phyloP scores from a whole-genome alignment of 2,797 vertebrate species.

The Sarcoramphus papa region DNA sequence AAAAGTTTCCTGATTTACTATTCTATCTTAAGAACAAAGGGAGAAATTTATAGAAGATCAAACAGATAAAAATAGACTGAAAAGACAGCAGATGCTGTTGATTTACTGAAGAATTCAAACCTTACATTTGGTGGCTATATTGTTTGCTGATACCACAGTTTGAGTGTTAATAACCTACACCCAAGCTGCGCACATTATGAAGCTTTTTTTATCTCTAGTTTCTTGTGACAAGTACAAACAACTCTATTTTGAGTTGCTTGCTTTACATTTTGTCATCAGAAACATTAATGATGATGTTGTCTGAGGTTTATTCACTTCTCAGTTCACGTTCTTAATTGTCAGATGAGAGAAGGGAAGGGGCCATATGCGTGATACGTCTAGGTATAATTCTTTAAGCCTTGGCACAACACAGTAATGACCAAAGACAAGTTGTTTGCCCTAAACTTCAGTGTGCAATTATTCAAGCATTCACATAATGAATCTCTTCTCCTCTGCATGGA shows the following conservation, averaged over 20 bases:
- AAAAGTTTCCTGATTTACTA: conserved; percentile 37
- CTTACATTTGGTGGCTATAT: conserved; percentile 6
- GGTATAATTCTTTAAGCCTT: neutral
- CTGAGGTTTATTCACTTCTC: neutral
- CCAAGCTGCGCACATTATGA: neutral
- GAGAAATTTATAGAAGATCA: conserved; percentile 55
- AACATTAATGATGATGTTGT: neutral
- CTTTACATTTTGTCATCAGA: neutral
- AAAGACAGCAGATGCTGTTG: conserved; percentile 44
- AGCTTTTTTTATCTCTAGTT: neutral
- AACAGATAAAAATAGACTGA: conserved; percentile 52
- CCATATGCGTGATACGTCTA: rapidly evolving
- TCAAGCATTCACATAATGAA: neutral
- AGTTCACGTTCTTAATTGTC: neutral
- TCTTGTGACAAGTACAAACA: neutral
- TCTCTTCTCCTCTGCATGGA: neutral
- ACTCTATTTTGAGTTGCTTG: neutral
- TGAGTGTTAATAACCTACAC: conserved; percentile 5
- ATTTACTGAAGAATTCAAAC: conserved; percentile 27
- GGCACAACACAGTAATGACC: neutral
- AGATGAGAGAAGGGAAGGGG: neutral
- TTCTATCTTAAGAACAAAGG: conserved; percentile 62
- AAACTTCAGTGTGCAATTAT: neutral
- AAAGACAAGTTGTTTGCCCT: neutral
- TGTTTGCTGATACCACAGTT: conserved; percentile 42